phyloP scores from a whole-genome alignment of 2,113 vertebrate genomes.

The Pelecanus crispus region DNA sequence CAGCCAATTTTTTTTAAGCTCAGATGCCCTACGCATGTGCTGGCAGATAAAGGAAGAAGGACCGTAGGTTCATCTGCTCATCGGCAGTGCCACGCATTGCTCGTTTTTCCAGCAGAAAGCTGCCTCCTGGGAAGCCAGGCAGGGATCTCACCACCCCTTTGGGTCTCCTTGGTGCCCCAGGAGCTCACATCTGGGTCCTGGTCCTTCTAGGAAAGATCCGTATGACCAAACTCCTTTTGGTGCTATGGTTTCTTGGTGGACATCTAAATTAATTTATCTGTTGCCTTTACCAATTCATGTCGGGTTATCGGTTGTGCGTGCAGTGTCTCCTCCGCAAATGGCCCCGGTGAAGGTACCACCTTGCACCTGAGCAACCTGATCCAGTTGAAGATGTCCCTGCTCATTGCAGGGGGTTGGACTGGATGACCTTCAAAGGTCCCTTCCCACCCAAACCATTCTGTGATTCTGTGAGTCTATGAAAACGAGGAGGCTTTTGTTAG shows the following conservation, averaged over 20 bases:
- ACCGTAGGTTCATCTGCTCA: not conserved
- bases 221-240: not conserved
- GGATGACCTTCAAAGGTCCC: not conserved
- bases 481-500: not conserved
- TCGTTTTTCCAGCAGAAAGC: not conserved
- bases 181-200: not conserved
- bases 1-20: slow-evolving; percentile 5
- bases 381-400: accelerated
- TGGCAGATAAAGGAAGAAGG: not conserved
- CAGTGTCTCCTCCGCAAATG: not conserved
- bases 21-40: not conserved
- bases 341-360: not conserved
- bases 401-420: accelerated
- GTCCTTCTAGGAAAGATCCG: not conserved
- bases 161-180: not conserved
- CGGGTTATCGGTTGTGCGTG: accelerated
- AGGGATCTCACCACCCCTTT: not conserved
- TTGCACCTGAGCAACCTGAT: not conserved
- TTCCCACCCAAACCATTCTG: accelerated
- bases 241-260: not conserved
- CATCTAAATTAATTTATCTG: not conserved
- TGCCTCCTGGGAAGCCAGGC: not conserved
- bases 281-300: not conserved
- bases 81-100: accelerated
- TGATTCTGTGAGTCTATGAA: not conserved